Percentiles rank a stretch among this genome's conserved stretches.
Evolutionary conservation across 2,113 vertebrate genomes (phyloP).

Genomic region (Oxyruncus cristatus): DNA sequence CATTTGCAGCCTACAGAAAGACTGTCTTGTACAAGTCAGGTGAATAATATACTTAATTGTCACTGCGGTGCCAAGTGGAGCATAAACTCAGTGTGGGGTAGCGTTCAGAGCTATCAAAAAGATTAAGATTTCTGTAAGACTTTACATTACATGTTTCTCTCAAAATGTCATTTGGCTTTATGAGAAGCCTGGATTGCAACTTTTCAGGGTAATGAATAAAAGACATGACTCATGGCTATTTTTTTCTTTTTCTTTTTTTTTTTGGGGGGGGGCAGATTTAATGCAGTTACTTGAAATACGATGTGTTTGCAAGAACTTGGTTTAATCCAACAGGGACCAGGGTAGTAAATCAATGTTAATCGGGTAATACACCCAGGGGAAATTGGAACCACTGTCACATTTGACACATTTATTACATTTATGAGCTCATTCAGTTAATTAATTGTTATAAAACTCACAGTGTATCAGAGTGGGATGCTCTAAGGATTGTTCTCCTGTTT

Average conservation of each 20-base stretch:
- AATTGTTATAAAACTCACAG: background rate
- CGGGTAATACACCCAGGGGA: background rate
- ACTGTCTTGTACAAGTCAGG: background rate
- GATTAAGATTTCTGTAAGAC: background rate
- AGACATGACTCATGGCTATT: background rate
- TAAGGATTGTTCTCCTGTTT: background rate
- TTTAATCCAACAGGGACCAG: background rate
- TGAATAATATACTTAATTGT: constrained; percentile 16
- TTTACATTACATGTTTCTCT: background rate
- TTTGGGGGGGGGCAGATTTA: rapidly evolving
- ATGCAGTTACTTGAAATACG: background rate
- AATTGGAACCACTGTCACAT: background rate
- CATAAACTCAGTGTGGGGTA: background rate
- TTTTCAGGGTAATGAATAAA: background rate
- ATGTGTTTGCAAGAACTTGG: background rate
- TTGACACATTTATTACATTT: background rate
- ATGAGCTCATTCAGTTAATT: background rate
- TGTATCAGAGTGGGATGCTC: background rate
- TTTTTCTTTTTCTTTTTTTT: background rate
- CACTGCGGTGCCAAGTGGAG: background rate
- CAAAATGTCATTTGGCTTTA: background rate
- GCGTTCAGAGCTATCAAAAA: background rate
- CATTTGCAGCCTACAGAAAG: background rate
- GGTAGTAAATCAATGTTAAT: background rate
- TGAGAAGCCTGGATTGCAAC: background rate